Base-by-base conservation (phyloP, 2,113 vertebrate species). In the Ancistrus triradiatus region DNA sequence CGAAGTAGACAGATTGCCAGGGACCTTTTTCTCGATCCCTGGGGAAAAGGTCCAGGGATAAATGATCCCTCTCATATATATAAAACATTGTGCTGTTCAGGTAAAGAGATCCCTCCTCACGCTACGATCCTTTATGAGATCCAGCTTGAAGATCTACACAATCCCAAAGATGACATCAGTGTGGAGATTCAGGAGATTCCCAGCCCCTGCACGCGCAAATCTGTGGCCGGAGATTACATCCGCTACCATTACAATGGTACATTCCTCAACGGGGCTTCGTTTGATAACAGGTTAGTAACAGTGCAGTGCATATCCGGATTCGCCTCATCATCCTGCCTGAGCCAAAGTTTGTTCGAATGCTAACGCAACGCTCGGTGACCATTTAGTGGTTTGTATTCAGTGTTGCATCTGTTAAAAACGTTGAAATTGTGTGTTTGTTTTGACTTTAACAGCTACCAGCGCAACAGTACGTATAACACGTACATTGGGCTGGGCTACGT, bases 191-290 rank as follows among this genome's bases (percentile, higher is more conserved):
- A 91, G 82, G 84, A 86, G 66, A 65, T 92, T 1, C 93, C 95
- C 0, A 75, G 81, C 11, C 66, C 74, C 42, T 98, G 95, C 73
- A 69, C 52, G 1, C 93, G 95, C 58, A 89, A 62, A 73, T 86
- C 93, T 0, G 78, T 83, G 46, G 79, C 80, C 0, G 95, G 95
- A 15, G 95, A 98, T 80, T 98, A 92, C 46, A 78, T 98, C 18
- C 91, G 95, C 2, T 98, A 98, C 78, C 95, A 98, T 79, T 98
- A 98, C 81, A 98, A 98, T 0, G 95, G 93, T 0, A 92, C 89
- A 0, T 84, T 95, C 55, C 89, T 96, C 85, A 93, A 96, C 0
- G 94, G 94, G 68, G 83, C 77, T 0, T 79, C 88, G 62, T 97
- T 98, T 2, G 95, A 98, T 79, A 93, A 91, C 83, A 98, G 95